These are phyloP conservation scores for Leptocoma aspasia DNA, from an alignment of 2,113 vertebrate genomes.

Conservation along the genomic window DNA sequence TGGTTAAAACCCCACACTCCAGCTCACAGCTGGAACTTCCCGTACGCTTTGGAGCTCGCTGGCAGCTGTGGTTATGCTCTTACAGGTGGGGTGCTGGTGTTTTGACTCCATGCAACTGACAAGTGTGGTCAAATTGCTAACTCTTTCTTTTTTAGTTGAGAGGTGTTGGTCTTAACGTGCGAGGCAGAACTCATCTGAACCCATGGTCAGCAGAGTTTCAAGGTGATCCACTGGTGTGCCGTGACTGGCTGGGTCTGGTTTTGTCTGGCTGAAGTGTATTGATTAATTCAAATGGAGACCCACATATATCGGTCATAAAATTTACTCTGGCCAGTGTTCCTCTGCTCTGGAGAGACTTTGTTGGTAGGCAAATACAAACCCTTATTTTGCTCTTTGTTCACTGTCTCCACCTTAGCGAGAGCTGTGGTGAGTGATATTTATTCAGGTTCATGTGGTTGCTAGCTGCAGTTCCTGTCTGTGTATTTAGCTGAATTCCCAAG, in stretches of 20 bases:
- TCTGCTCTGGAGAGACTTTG: background rate
- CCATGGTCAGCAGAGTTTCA: accelerated
- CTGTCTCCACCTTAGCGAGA: background rate
- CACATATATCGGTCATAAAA: background rate
- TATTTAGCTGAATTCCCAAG: background rate
- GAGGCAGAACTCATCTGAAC: background rate
- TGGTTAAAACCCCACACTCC: background rate
- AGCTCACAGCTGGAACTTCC: background rate
- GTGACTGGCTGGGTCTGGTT: background rate
- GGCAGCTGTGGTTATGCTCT: accelerated
- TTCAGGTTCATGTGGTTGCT: accelerated
- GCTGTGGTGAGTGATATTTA: background rate
- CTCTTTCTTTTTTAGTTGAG: background rate
- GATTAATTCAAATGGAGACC: background rate
- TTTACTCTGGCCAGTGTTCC: background rate
- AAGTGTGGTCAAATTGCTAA: background rate
- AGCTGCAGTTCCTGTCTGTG: background rate
- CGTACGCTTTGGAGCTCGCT: background rate
- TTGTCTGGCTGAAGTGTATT: background rate
- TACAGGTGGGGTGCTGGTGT: background rate
- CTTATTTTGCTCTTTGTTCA: background rate
- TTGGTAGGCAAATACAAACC: background rate
- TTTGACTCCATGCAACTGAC: accelerated
- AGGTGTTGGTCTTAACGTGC: background rate
- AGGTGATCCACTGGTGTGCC: background rate